Base-by-base conservation (phyloP, 2,113 vertebrate species). In the Nesogale talazaci region DNA sequence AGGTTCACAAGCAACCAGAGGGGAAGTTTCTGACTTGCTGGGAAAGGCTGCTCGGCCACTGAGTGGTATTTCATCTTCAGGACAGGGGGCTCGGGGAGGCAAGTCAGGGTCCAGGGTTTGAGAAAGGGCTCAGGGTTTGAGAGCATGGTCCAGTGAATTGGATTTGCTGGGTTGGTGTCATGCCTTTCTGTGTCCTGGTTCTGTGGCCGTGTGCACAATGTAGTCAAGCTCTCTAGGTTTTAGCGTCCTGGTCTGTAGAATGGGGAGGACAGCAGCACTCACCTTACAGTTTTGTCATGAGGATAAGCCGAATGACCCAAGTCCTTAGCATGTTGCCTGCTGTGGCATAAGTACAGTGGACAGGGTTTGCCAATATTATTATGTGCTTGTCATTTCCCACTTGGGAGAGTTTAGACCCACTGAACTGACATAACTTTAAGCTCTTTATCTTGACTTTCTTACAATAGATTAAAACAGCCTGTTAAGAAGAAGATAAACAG, bases 1-100 rank as follows among this genome's bases (percentile, higher is more conserved):
- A 88, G 84, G 91, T 92, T 86, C 88, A 1, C 23, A 16, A 40
- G 86, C 86, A 89, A 31, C 3, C 22, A 61, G 3, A 89, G 65
- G 63, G 89, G 87, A 91, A 84, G 69, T 85, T 94, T 93, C 93
- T 91, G 59, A 67, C n/a, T 91, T 34, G 2, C 9, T 63, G 65
- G n/a, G 36, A 90, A 23, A 79, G 36, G 67, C 57, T 61, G 34
- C 75, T 74, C 95, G 79, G 78, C 31, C 82, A 76, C 17, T 29
- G 20, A 59, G 40, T 80, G 31, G 29, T 16, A 6, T 42, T 82
- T 92, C 40, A 6, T 91, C 36, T n/a, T 36, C 40, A 25, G 40
- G 15, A 40, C 36, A 52, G 65, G 36, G n/a, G 25, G 25, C 20
- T 15, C 25, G 22, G 75, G 52, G 72, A 76, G 29, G 5, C 16